Conservation (phyloP, 2,888 invertebrate genomes). For the Dolichomitus sp. region DNA sequence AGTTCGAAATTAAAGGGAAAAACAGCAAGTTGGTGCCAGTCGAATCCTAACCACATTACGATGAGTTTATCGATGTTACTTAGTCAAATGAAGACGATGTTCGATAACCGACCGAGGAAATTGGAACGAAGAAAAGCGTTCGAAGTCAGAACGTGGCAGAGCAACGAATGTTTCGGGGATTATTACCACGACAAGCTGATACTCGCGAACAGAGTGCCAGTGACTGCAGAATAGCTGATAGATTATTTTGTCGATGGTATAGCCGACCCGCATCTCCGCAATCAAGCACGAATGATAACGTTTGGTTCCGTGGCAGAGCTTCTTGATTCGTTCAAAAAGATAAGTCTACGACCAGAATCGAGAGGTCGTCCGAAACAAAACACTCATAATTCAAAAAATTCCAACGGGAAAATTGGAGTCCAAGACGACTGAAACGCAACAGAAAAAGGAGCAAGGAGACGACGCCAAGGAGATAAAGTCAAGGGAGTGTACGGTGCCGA, state of each 20-base stretch:
- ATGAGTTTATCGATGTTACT: slow-evolving; percentile 50
- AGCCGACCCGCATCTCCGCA: slow-evolving; percentile 1
- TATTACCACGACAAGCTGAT: slow-evolving; percentile 67
- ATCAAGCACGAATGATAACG: slow-evolving; percentile 39
- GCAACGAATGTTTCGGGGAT: slow-evolving; percentile 59
- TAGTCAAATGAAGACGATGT: slow-evolving; percentile 57
- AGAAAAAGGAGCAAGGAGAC: slow-evolving; percentile 13
- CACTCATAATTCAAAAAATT: slow-evolving; percentile 5
- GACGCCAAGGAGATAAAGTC: slow-evolving; percentile 25
- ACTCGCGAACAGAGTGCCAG: slow-evolving; percentile 58
- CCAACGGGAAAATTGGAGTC: slow-evolving; percentile 34
- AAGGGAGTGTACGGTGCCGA: slow-evolving; percentile 37
- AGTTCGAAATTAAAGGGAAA: too few species aligned
- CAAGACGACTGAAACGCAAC: neutral
- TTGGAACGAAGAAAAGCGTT: slow-evolving; percentile 52
- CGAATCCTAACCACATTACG: slow-evolving; percentile 37
- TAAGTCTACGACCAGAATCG: neutral
- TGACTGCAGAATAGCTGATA: slow-evolving; percentile 53
- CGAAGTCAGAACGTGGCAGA: slow-evolving; percentile 57
- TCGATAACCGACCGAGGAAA: slow-evolving; percentile 50
- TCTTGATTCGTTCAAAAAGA: slow-evolving; percentile 38
- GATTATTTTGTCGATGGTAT: slow-evolving; percentile 62
- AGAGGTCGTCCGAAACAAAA: slow-evolving; percentile 15
- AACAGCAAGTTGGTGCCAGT: too few species aligned
- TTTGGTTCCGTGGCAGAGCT: slow-evolving; percentile 8